A percentile compares a stretch with the other conserved stretches of the same genome.
Conservation (phyloP, 2,888 invertebrate genomes). For the Cataglyphis cursor region DNA sequence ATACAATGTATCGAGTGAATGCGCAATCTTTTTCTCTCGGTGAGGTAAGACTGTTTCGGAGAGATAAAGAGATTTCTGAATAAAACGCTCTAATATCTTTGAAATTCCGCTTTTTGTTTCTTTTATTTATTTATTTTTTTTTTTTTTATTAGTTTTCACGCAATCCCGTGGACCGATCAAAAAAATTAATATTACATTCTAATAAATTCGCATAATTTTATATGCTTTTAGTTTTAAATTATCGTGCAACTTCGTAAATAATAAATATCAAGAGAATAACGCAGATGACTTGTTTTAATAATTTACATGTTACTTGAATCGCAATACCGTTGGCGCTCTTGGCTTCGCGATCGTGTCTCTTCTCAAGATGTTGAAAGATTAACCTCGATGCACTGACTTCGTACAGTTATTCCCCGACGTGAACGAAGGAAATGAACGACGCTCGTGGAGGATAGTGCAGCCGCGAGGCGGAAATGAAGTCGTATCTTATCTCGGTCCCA, state of each 20-base stretch:
- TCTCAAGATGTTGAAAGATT: conserved; percentile 35
- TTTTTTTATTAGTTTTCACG: background rate
- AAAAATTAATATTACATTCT: background rate
- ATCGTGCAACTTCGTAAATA: background rate
- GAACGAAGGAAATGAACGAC: conserved; percentile 56
- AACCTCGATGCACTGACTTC: conserved; percentile 41
- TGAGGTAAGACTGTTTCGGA: background rate
- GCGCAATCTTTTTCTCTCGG: background rate
- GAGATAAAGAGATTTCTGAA: background rate
- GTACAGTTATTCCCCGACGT: conserved; percentile 37
- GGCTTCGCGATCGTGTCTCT: background rate
- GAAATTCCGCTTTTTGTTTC: background rate
- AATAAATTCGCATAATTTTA: background rate
- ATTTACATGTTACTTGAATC: background rate
- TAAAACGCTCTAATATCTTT: background rate
- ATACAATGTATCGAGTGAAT: background rate
- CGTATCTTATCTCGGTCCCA: conserved; percentile 48
- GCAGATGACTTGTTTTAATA: background rate
- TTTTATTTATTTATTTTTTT: background rate
- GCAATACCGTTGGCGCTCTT: background rate
- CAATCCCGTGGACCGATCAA: too few species aligned
- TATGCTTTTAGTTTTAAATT: too few species aligned
- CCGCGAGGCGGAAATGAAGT: conserved; percentile 54
- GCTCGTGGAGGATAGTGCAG: conserved; percentile 40
- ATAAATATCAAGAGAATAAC: background rate